Conservation (phyloP, 1,140 invertebrate genomes). For the Diorhabda elongata region DNA sequence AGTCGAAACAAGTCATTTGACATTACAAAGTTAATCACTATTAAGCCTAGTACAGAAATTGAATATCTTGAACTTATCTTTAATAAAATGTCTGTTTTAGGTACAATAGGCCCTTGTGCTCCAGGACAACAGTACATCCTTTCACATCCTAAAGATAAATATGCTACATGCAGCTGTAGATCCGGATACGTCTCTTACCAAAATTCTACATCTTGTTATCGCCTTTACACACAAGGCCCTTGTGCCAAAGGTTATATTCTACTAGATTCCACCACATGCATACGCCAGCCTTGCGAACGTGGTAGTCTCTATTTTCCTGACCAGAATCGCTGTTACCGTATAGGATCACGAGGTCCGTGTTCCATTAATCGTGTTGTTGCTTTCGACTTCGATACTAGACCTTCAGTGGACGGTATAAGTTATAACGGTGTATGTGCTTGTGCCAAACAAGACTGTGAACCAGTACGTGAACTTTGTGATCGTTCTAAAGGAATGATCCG, state of each 20-base stretch:
- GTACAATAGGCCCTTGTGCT: slow-evolving; percentile 64
- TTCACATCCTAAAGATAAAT: slow-evolving; percentile 45
- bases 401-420: slow-evolving; percentile 72
- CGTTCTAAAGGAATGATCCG: slow-evolving; percentile 57
- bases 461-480: slow-evolving; percentile 51
- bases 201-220: slow-evolving; percentile 65
- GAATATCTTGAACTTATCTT: too few relatives aligned
- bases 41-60: too few relatives aligned
- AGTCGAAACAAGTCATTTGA: too few relatives aligned
- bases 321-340: slow-evolving; percentile 67
- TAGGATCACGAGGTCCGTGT: slow-evolving; percentile 70
- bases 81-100: slow-evolving; percentile 43
- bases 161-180: slow-evolving; percentile 64
- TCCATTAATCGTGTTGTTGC: slow-evolving; percentile 64
- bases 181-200: slow-evolving; percentile 62
- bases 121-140: slow-evolving; percentile 61
- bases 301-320: slow-evolving; percentile 70
- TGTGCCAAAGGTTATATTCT: slow-evolving; percentile 65
- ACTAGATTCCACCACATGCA: slow-evolving; percentile 56
- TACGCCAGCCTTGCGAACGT: slow-evolving; percentile 63
- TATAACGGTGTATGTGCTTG: slow-evolving; percentile 77
- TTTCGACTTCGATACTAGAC: slow-evolving; percentile 70
- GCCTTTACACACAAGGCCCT: slow-evolving; percentile 71
- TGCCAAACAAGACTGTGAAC: slow-evolving; percentile 43
- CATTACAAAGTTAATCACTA: too few relatives aligned